Conservation (phyloP, 2,113 vertebrate species). For the Albula goreensis region DNA sequence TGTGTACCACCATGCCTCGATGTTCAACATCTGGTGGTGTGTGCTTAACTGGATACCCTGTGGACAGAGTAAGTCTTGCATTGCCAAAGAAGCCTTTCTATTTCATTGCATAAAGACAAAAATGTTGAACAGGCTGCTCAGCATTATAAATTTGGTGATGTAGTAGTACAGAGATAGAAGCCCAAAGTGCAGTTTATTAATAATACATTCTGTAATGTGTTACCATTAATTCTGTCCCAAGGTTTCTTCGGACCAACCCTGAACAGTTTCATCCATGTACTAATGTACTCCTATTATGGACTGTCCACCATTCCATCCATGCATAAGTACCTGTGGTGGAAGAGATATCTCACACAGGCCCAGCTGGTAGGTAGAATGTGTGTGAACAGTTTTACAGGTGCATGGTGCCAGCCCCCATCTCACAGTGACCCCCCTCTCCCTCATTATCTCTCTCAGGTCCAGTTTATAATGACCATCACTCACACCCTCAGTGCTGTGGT, state of each 20-base stretch:
- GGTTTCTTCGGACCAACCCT: constrained; percentile 86
- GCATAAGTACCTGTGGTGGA: constrained; percentile 87
- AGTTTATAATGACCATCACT: constrained; percentile 82
- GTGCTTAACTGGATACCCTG: constrained; percentile 90
- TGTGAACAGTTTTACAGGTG: background rate
- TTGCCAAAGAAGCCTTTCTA: background rate
- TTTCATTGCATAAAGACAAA: background rate
- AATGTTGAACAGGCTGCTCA: too few relatives aligned
- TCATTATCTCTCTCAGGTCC: constrained; percentile 61
- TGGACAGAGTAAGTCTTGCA: constrained; percentile 80
- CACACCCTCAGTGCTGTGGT: constrained; percentile 81
- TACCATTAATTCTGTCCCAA: constrained; percentile 36
- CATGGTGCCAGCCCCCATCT: background rate
- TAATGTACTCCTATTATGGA: constrained; percentile 87
- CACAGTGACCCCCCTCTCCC: background rate
- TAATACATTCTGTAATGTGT: background rate
- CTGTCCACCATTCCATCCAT: constrained; percentile 83
- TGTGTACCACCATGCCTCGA: constrained; percentile 85
- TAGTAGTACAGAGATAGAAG: background rate
- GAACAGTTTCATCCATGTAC: constrained; percentile 86
- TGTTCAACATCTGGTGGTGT: constrained; percentile 93
- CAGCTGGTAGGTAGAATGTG: constrained; percentile 71
- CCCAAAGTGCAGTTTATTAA: too few relatives aligned
- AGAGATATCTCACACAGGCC: constrained; percentile 86
- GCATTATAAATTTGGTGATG: background rate